Conservation (phyloP, 2,888 invertebrate genomes). For the Xestoiulus laeticollis region DNA sequence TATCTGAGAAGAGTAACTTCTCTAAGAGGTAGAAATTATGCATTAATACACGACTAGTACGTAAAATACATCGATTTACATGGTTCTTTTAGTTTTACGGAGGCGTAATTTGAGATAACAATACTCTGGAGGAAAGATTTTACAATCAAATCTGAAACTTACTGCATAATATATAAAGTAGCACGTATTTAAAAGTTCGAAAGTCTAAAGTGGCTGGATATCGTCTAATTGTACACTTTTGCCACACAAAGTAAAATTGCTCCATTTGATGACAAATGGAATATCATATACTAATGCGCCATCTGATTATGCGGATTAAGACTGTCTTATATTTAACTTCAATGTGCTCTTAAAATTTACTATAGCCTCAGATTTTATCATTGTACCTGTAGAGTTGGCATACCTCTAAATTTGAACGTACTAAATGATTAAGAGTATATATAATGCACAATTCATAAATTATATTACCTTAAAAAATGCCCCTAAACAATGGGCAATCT, state of each 20-base stretch:
- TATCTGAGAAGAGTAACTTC: background rate
- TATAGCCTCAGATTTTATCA: no score
- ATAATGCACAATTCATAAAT: background rate
- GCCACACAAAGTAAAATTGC: background rate
- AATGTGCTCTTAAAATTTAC: no score
- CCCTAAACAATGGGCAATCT: background rate
- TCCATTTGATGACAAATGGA: background rate
- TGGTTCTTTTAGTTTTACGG: background rate
- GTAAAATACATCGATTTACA: background rate
- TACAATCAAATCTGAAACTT: slow-evolving; percentile 3
- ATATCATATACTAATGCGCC: background rate
- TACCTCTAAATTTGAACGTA: no score
- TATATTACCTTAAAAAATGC: background rate
- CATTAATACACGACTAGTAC: background rate
- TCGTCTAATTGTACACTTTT: background rate
- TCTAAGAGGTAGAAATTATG: background rate
- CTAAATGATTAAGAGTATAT: no score
- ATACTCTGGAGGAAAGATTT: background rate
- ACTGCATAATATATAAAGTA: background rate
- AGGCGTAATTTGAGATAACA: background rate
- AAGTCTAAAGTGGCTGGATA: background rate
- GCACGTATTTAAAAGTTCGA: background rate
- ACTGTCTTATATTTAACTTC: no score
- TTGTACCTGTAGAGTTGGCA: no score
- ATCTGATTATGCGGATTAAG: background rate